A percentile compares a stretch with the other conserved stretches of the same genome.
Conservation (phyloP, 92 coral and sea anemone genomes). For the Galaxea fascicularis region DNA sequence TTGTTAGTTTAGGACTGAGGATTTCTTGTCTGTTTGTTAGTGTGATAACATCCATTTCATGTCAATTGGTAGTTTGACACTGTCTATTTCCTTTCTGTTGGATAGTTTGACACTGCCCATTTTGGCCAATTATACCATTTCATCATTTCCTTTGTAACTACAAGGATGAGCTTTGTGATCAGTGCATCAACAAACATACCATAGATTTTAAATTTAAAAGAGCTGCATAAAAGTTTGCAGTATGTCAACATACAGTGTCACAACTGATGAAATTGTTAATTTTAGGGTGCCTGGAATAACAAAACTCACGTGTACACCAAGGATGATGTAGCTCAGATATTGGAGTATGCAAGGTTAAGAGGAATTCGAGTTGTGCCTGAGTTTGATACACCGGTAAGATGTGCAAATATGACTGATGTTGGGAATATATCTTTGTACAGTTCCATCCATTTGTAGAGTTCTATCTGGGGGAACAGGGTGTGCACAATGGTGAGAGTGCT, state of each 20-base stretch:
- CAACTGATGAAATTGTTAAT: neutral
- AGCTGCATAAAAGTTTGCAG: too few relatives aligned
- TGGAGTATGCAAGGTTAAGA: constrained; percentile 90
- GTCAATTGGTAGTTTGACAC: neutral
- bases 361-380: constrained; percentile 96
- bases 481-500: too few relatives aligned
- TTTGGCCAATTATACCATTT: neutral
- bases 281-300: constrained; percentile 92
- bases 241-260: neutral
- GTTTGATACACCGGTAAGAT: constrained; percentile 95
- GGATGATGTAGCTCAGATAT: constrained; percentile 72
- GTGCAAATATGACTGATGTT: neutral
- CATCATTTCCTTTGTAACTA: neutral
- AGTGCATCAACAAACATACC: too few relatives aligned
- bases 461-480: too few relatives aligned
- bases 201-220: too few relatives aligned
- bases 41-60: neutral
- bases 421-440: neutral
- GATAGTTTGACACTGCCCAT: neutral
- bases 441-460: too few relatives aligned
- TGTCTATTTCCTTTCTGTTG: neutral
- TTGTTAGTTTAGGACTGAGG: neutral
- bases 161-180: too few relatives aligned
- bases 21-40: neutral
- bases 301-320: constrained; percentile 82